phyloP scores from a whole-genome alignment of 2,797 vertebrate species.

The Rhabdomys pumilio region DNA sequence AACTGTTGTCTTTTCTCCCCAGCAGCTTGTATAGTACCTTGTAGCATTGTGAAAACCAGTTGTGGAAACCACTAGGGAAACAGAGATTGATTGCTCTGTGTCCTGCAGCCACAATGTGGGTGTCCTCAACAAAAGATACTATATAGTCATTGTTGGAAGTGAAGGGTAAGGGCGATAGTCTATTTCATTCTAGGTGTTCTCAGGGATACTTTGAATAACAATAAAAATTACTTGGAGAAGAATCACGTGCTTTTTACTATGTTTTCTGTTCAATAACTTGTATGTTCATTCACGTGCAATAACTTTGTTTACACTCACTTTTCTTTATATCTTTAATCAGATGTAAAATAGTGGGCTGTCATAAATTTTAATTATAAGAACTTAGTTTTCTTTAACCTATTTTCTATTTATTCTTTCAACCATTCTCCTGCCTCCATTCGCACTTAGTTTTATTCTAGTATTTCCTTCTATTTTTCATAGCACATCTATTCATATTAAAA shows the following conservation, averaged over 20 bases:
- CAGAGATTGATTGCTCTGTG: no score
- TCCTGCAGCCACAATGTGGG: no score
- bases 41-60: background rate
- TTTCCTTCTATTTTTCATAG: background rate
- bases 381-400: background rate
- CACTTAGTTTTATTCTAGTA: background rate
- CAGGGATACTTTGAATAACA: background rate
- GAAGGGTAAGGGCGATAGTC: background rate
- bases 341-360: background rate
- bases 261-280: background rate
- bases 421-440: no score
- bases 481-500: background rate
- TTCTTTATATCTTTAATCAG: background rate
- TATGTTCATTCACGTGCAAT: background rate
- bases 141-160: background rate
- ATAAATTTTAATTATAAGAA: background rate
- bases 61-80: no score
- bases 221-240: background rate
- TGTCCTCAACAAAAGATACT: background rate
- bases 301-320: background rate
- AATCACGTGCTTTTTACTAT: background rate
- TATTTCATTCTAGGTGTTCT: background rate
- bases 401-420: no score
- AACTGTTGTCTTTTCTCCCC: background rate
- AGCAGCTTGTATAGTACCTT: background rate